These are phyloP conservation scores for Aplodontia rufa DNA, from an alignment of 2,113 vertebrate genomes.

Conservation along the genomic window DNA sequence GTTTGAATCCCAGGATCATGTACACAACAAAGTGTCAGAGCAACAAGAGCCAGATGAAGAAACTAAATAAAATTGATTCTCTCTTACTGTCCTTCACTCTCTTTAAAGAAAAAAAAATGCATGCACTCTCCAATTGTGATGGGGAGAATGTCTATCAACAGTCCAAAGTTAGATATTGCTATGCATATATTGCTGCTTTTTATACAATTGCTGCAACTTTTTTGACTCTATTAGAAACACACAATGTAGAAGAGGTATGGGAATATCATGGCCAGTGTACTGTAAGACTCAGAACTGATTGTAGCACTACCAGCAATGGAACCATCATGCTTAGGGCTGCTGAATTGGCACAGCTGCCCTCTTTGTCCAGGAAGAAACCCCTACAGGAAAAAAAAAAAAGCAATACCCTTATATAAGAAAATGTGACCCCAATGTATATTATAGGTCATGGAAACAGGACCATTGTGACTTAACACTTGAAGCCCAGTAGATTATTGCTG, in stretches of 20 bases:
- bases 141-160: background rate
- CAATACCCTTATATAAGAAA: background rate
- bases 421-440: background rate
- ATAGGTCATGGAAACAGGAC: background rate
- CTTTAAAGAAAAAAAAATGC: too few species aligned
- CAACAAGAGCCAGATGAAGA: too few species aligned
- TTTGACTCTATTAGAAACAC: background rate
- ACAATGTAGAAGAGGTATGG: background rate
- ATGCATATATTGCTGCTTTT: background rate
- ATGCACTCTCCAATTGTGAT: background rate
- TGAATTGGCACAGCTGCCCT: background rate
- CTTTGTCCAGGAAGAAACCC: background rate
- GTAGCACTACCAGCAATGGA: background rate
- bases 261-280: background rate
- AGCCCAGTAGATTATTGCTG: background rate
- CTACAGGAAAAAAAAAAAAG: background rate
- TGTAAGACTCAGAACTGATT: background rate
- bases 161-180: too few species aligned
- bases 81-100: too few species aligned
- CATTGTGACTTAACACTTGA: background rate
- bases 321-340: background rate
- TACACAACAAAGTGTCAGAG: too few species aligned
- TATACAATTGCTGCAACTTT: background rate
- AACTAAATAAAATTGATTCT: too few species aligned
- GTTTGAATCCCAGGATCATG: too few species aligned